Evolutionary conservation across 2,113 vertebrate genomes (phyloP).

Genomic region (Mesocricetus auratus): DNA sequence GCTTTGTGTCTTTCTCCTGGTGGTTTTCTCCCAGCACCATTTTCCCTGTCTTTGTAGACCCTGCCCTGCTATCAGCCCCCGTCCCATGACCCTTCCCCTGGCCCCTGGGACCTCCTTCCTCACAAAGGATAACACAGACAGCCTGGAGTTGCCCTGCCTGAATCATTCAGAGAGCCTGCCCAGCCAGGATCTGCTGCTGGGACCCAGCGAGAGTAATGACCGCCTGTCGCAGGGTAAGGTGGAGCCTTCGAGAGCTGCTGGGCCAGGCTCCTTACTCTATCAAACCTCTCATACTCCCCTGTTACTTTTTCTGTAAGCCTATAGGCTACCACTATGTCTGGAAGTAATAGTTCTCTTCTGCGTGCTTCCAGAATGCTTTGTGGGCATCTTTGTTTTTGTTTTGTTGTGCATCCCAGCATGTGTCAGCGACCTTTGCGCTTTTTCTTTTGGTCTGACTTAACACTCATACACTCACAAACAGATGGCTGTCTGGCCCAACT

Average conservation of each 20-base stretch:
- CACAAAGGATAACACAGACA: conserved; percentile 89
- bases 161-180: conserved; percentile 89
- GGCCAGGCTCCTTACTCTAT: rapidly evolving
- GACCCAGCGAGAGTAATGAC: conserved; percentile 89
- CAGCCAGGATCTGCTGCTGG: conserved; percentile 84
- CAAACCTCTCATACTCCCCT: neutral
- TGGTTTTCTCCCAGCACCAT: neutral
- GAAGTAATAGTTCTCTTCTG: neutral
- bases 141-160: conserved; percentile 86
- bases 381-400: neutral
- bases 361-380: neutral
- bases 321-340: neutral
- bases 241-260: neutral
- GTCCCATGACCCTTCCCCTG: conserved; percentile 77
- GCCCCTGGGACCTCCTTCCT: conserved; percentile 66
- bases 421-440: neutral
- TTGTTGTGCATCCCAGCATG: neutral
- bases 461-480: rapidly evolving
- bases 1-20: neutral
- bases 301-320: neutral
- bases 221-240: conserved; percentile 92
- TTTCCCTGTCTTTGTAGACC: conserved; percentile 71
- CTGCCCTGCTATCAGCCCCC: conserved; percentile 72
- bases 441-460: neutral
- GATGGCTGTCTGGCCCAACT: neutral